phyloP scores from a whole-genome alignment of 2,888 invertebrate genomes.

The Pachymerium ferrugineum region DNA sequence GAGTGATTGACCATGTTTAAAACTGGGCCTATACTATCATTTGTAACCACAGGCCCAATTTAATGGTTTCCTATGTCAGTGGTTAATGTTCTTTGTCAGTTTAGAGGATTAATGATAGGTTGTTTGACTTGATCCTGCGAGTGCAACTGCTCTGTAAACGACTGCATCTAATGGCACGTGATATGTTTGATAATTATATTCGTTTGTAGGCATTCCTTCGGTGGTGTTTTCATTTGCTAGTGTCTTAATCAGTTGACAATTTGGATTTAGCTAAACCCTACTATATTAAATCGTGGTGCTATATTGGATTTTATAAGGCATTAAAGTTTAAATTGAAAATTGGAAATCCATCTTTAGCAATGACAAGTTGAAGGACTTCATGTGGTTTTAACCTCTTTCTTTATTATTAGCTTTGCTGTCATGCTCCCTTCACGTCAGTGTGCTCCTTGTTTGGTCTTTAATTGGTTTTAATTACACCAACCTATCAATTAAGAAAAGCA shows the following conservation, averaged over 20 bases:
- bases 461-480: slow-evolving; percentile 25
- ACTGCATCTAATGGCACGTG: slow-evolving; percentile 25
- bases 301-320: background rate
- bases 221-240: background rate
- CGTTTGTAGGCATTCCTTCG: too few species aligned
- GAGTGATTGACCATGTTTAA: slow-evolving; percentile 9
- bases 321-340: slow-evolving; percentile 21
- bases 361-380: slow-evolving; percentile 17
- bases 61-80: slow-evolving; percentile 10
- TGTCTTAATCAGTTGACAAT: background rate
- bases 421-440: slow-evolving; percentile 16
- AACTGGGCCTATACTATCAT: background rate
- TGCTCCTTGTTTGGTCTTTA: slow-evolving; percentile 15
- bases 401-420: slow-evolving; percentile 24
- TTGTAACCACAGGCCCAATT: slow-evolving; percentile 15
- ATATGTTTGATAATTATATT: slow-evolving; percentile 15
- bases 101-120: slow-evolving; percentile 14
- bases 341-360: slow-evolving; percentile 11
- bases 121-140: slow-evolving; percentile 19
- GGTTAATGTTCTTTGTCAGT: slow-evolving; percentile 19
- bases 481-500: slow-evolving; percentile 25
- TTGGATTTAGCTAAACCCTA: background rate
- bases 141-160: slow-evolving; percentile 3
- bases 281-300: too few species aligned
- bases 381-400: slow-evolving; percentile 18